These are phyloP conservation scores for Lanistes nyassanus DNA, from an alignment of 1,140 invertebrate species.

Conservation along the genomic window DNA sequence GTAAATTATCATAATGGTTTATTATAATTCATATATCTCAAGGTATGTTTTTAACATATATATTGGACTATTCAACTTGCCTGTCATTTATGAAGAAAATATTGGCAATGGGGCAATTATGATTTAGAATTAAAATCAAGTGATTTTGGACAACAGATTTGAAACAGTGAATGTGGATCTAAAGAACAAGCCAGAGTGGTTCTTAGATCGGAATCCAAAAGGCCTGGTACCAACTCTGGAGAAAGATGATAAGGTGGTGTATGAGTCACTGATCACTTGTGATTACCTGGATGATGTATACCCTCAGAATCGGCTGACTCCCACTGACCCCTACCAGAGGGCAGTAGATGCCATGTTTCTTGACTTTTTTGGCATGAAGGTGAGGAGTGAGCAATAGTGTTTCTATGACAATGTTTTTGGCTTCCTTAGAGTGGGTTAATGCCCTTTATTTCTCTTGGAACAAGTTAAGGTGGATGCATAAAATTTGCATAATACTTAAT, in stretches of 20 bases:
- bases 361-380: conserved; percentile 66
- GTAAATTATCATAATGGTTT: no score
- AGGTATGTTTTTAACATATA: no score
- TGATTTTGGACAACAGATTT: conserved; percentile 70
- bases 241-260: conserved; percentile 72
- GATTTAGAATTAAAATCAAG: no score
- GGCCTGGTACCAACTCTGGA: conserved; percentile 86
- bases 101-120: no score
- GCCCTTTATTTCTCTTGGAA: no score
- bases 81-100: no score
- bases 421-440: no score
- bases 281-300: conserved; percentile 87
- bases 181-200: conserved; percentile 86
- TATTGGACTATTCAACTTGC: no score
- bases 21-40: no score
- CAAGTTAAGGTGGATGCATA: no score
- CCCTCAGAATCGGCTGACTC: conserved; percentile 76
- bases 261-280: conserved; percentile 65
- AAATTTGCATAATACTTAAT: no score
- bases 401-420: no score
- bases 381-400: not conserved
- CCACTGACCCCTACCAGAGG: conserved; percentile 79
- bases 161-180: conserved; percentile 88
- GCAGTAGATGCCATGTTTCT: conserved; percentile 84
- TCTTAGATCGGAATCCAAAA: conserved; percentile 75